Conservation (phyloP, 2,888 invertebrate species). For the Cheilosia scutellata region DNA sequence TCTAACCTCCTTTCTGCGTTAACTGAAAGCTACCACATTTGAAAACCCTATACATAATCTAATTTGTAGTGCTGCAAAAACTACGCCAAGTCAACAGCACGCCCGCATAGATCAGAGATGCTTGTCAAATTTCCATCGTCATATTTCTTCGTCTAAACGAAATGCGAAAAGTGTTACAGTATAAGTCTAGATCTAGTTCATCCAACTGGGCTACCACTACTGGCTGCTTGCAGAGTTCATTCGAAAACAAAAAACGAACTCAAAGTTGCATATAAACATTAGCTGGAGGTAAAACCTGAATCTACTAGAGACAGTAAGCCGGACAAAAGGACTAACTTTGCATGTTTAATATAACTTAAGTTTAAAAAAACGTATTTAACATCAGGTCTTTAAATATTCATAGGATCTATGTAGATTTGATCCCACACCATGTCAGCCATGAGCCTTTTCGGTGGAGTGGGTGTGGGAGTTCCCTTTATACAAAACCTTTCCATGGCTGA, state of each 20-base stretch:
- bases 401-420: conserved; percentile 34
- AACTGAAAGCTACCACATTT: conserved; percentile 27
- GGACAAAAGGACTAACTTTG: conserved; percentile 32
- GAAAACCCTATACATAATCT: conserved; percentile 41
- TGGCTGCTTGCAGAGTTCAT: not conserved
- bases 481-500: not conserved
- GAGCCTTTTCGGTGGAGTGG: not conserved
- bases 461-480: not conserved
- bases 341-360: conserved; percentile 34
- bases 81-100: conserved; percentile 9
- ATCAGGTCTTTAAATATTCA: conserved; percentile 45
- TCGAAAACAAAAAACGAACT: conserved; percentile 10
- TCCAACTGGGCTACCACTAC: not conserved
- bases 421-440: conserved; percentile 33
- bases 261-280: not conserved
- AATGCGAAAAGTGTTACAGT: not conserved
- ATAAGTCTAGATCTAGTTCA: not conserved
- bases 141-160: not conserved
- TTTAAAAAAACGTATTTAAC: conserved; percentile 28
- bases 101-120: conserved; percentile 20
- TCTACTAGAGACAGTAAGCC: not conserved
- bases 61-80: conserved; percentile 14
- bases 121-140: conserved; percentile 26
- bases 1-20: conserved; percentile 1
- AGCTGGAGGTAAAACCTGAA: not conserved